A percentile compares a stretch with the other conserved stretches of the same genome.
These are phyloP conservation scores for Muraenolepis orangiensis DNA, from an alignment of 2,797 vertebrate species.

Conservation along the genomic window DNA sequence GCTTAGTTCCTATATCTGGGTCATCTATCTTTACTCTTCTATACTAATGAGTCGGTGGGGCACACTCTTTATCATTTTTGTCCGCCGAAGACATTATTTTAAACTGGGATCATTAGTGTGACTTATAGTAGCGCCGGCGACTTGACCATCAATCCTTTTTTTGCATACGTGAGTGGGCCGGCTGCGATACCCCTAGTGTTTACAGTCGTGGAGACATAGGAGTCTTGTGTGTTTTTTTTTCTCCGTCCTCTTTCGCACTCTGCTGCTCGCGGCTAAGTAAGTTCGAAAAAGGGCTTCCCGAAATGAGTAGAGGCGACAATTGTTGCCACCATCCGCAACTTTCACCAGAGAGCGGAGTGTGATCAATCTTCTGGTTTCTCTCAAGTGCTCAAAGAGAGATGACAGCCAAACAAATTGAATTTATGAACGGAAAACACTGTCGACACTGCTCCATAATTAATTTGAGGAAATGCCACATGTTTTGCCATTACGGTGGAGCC, in stretches of 20 bases:
- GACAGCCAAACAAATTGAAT: slow-evolving; percentile 63
- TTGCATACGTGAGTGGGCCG: slow-evolving; percentile 61
- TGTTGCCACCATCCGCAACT: slow-evolving; percentile 50
- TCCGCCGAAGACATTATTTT: slow-evolving; percentile 75
- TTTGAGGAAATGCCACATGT: slow-evolving; percentile 54
- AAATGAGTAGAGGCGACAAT: slow-evolving; percentile 46
- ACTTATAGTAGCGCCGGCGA: slow-evolving; percentile 68
- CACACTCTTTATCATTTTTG: slow-evolving; percentile 72
- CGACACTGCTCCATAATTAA: slow-evolving; percentile 59
- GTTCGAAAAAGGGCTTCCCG: slow-evolving; percentile 44
- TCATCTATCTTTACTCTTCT: slow-evolving; percentile 72
- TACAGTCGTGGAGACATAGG: neutral
- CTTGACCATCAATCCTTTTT: slow-evolving; percentile 64
- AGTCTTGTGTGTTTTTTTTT: slow-evolving; percentile 41
- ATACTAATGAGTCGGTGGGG: slow-evolving; percentile 75
- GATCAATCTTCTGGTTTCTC: slow-evolving; percentile 67
- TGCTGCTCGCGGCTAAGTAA: slow-evolving; percentile 28
- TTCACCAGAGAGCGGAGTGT: slow-evolving; percentile 44
- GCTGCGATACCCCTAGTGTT: slow-evolving; percentile 35
- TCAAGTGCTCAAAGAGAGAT: slow-evolving; percentile 50
- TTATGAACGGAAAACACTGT: slow-evolving; percentile 59
- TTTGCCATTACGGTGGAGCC: slow-evolving; percentile 37
- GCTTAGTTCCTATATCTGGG: slow-evolving; percentile 71
- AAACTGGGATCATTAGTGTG: slow-evolving; percentile 77
- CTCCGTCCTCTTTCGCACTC: neutral